These are phyloP conservation scores for Ammodytes marinus DNA, from an alignment of 2,113 vertebrate species.

Conservation along the genomic window DNA sequence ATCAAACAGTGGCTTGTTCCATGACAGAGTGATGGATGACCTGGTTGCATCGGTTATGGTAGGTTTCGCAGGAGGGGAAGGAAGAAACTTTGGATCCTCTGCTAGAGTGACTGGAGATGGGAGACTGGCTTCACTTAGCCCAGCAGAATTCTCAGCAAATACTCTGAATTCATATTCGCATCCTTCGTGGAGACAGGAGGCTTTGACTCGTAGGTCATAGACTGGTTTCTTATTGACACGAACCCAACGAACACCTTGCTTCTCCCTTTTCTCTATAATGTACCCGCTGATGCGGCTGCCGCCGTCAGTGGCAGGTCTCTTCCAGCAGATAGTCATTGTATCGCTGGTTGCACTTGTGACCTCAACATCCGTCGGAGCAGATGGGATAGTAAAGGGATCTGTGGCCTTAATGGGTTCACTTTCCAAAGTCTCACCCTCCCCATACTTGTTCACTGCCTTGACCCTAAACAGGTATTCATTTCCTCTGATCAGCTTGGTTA, in stretches of 20 bases:
- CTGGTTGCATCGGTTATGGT: constrained; percentile 91
- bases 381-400: constrained; percentile 93
- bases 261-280: constrained; percentile 95
- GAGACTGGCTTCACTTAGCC: constrained; percentile 93
- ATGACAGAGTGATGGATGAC: constrained; percentile 90
- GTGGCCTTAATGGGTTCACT: constrained; percentile 92
- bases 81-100: constrained; percentile 94
- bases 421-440: constrained; percentile 93
- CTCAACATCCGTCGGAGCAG: constrained; percentile 92
- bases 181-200: constrained; percentile 91
- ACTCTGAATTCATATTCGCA: constrained; percentile 97
- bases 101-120: constrained; percentile 89
- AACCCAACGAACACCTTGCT: constrained; percentile 94
- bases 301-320: constrained; percentile 93
- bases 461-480: constrained; percentile 99
- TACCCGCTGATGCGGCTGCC: constrained; percentile 95
- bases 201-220: constrained; percentile 96
- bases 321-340: constrained; percentile 96
- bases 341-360: constrained; percentile 93
- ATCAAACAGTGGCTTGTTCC: constrained; percentile 97
- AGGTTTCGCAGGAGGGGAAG: constrained; percentile 93
- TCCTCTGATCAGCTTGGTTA: constrained; percentile 94
- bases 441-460: constrained; percentile 95
- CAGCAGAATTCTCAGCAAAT: constrained; percentile 96
- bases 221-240: constrained; percentile 97